phyloP scores from a whole-genome alignment of 2,113 vertebrate species.

The Passer domesticus region DNA sequence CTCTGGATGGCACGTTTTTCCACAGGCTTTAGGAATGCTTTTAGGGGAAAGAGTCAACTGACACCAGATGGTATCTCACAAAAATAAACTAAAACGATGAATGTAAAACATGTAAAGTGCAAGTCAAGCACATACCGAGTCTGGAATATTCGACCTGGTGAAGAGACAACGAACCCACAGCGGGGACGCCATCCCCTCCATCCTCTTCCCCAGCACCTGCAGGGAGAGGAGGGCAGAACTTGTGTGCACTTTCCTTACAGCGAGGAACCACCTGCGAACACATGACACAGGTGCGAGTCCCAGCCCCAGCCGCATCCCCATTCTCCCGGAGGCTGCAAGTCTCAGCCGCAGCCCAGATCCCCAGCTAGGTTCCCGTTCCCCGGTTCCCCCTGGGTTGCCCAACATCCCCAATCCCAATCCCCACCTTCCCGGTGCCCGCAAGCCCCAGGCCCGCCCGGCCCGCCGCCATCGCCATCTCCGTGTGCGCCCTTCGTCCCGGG shows the following conservation, averaged over 20 bases:
- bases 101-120: background rate
- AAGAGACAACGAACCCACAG: slow-evolving; percentile 74
- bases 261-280: background rate
- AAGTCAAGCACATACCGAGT: slow-evolving; percentile 66
- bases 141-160: slow-evolving; percentile 77
- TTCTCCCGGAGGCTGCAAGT: no score
- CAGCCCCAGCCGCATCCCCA: no score
- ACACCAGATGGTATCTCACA: background rate
- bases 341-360: no score
- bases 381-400: background rate
- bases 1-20: background rate
- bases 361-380: background rate
- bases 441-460: accelerated
- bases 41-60: background rate
- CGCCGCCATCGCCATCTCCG: background rate
- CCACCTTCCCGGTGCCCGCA: background rate
- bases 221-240: background rate
- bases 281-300: no score
- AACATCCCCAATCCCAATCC: accelerated
- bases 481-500: accelerated
- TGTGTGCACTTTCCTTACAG: accelerated
- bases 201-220: slow-evolving; percentile 55
- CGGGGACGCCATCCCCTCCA: slow-evolving; percentile 1
- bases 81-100: background rate
- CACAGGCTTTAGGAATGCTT: background rate